These are phyloP conservation scores for Leptinotarsa tumamoca DNA, from an alignment of 2,888 invertebrate species.

Conservation along the genomic window DNA sequence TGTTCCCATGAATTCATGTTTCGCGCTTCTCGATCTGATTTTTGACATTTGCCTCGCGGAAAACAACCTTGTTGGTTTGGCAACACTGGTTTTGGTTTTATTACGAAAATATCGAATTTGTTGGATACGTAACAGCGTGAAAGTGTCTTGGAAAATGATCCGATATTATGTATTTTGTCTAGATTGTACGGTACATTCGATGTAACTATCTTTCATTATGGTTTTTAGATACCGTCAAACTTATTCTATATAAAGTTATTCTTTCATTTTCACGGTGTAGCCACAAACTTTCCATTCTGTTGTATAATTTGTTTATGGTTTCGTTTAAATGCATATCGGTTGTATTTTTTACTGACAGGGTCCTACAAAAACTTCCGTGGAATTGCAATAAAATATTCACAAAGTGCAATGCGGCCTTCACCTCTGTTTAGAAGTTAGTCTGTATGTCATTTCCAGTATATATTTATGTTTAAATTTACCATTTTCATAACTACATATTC, in stretches of 20 bases:
- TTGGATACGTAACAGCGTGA: not conserved
- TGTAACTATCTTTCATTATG: not conserved
- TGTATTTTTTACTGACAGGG: too few relatives aligned
- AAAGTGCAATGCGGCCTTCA: too few relatives aligned
- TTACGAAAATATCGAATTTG: not conserved
- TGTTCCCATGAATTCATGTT: too few relatives aligned
- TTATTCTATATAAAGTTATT: not conserved
- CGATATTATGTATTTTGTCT: not conserved
- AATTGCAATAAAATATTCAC: too few relatives aligned
- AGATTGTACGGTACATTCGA: not conserved
- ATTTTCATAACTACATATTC: too few relatives aligned
- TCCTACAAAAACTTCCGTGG: too few relatives aligned
- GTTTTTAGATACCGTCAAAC: not conserved
- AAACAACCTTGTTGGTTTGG: too few relatives aligned
- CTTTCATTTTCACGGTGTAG: not conserved
- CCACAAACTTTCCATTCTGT: conserved; percentile 1
- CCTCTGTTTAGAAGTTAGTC: too few relatives aligned
- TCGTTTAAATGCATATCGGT: not conserved
- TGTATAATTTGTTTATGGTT: not conserved
- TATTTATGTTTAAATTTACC: too few relatives aligned
- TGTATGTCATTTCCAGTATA: too few relatives aligned
- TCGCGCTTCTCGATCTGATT: too few relatives aligned
- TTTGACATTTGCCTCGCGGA: too few relatives aligned
- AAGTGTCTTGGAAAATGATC: not conserved
- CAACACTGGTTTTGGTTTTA: not conserved